These are phyloP conservation scores for Napeogenes sylphis DNA, from an alignment of 2,888 invertebrate species.

Conservation along the genomic window DNA sequence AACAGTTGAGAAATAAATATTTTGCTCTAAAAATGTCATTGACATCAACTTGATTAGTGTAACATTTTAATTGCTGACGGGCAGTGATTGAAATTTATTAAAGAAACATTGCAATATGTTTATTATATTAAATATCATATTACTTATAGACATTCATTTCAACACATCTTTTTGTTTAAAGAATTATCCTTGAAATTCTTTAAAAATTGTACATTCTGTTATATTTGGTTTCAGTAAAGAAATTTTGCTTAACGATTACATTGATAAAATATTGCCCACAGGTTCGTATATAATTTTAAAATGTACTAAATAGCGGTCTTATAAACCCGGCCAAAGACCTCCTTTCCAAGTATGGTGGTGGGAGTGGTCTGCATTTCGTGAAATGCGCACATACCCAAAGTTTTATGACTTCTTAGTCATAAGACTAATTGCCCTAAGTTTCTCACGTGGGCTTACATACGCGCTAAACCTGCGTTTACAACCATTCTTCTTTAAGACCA, in stretches of 20 bases:
- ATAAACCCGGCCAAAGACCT: too few relatives aligned
- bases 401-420: neutral
- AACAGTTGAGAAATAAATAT: neutral
- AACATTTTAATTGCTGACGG: slow-evolving; percentile 8
- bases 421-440: neutral
- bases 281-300: too few relatives aligned
- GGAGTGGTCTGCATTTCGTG: neutral
- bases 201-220: too few relatives aligned
- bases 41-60: slow-evolving; percentile 7
- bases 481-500: too few relatives aligned
- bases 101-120: neutral
- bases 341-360: neutral
- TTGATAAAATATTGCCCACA: too few relatives aligned
- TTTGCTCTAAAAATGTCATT: slow-evolving; percentile 12
- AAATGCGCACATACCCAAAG: neutral
- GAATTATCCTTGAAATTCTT: too few relatives aligned
- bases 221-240: too few relatives aligned
- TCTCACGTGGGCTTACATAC: neutral
- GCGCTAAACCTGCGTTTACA: neutral
- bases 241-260: too few relatives aligned
- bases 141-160: too few relatives aligned
- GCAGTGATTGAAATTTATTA: slow-evolving; percentile 7
- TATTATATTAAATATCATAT: slow-evolving; percentile 3
- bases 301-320: too few relatives aligned
- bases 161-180: too few relatives aligned